Evolutionary conservation across 2,113 vertebrate species (phyloP).

Genomic region (Oreochromis aureus): DNA sequence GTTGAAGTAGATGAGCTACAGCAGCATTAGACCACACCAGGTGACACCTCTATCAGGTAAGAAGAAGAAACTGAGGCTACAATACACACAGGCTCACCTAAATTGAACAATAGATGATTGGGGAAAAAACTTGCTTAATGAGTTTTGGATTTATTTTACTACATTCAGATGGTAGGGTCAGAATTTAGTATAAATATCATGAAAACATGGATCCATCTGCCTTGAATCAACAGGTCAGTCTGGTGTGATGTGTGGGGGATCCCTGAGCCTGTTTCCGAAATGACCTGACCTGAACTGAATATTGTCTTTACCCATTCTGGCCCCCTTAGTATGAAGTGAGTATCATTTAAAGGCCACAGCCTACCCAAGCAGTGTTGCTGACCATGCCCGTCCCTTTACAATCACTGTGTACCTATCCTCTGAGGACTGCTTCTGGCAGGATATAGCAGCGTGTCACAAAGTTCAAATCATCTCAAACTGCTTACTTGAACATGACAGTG

Average conservation of each 20-base stretch:
- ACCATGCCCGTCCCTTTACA: neutral
- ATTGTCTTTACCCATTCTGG: neutral
- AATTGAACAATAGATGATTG: neutral
- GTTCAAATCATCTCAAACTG: neutral
- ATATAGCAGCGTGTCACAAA: neutral
- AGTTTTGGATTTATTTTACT: neutral
- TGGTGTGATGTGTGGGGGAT: neutral
- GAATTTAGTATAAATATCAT: neutral
- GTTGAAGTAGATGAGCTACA: neutral
- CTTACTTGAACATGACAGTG: neutral
- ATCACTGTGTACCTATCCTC: neutral
- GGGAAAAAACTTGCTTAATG: neutral
- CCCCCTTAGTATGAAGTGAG: neutral
- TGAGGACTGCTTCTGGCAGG: neutral
- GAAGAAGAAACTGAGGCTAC: neutral
- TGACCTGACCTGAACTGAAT: neutral
- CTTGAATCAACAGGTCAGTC: neutral
- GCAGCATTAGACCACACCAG: neutral
- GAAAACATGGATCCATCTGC: neutral
- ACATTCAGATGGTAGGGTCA: neutral
- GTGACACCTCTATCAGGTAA: neutral
- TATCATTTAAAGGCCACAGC: neutral
- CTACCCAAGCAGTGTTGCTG: neutral
- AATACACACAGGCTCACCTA: neutral
- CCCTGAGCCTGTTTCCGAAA: neutral